A percentile compares a stretch with the other conserved stretches of the same genome.
Conservation (phyloP, 2,113 vertebrate genomes). For the Stomatorhinus ivindoensis region DNA sequence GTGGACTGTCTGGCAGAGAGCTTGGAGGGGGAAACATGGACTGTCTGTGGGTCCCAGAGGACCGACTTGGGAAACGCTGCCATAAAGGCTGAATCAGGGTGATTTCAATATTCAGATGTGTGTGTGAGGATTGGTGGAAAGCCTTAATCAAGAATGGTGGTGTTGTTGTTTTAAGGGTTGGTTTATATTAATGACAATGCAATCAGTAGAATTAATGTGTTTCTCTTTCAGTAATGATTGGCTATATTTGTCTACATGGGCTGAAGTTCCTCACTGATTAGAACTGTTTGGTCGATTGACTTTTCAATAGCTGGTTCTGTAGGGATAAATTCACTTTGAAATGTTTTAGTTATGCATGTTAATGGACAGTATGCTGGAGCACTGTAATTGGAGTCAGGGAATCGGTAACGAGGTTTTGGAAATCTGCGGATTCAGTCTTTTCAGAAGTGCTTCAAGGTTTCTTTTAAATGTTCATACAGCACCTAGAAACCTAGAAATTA, state of each 20-base stretch:
- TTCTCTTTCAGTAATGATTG: not conserved
- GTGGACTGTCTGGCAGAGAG: not conserved
- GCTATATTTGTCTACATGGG: not conserved
- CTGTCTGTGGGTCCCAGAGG: not conserved
- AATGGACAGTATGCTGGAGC: not conserved
- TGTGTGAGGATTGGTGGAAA: not conserved
- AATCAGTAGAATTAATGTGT: not conserved
- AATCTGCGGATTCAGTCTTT: not conserved
- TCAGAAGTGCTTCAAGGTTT: not conserved
- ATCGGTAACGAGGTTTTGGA: not conserved
- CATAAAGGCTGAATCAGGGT: not conserved
- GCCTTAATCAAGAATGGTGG: not conserved
- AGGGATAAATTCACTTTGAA: not conserved
- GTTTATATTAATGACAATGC: not conserved
- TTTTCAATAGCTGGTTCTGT: not conserved
- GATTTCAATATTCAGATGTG: not conserved
- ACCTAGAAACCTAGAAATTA: not conserved
- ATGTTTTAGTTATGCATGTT: not conserved
- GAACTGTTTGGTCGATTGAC: not conserved
- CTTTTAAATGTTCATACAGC: not conserved
- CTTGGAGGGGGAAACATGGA: not conserved
- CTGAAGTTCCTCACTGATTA: not conserved
- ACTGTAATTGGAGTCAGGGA: not conserved
- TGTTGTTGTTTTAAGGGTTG: not conserved
- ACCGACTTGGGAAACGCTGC: not conserved